phyloP scores from a whole-genome alignment of 2,888 invertebrate species.

The Sphaeridia pumilis region DNA sequence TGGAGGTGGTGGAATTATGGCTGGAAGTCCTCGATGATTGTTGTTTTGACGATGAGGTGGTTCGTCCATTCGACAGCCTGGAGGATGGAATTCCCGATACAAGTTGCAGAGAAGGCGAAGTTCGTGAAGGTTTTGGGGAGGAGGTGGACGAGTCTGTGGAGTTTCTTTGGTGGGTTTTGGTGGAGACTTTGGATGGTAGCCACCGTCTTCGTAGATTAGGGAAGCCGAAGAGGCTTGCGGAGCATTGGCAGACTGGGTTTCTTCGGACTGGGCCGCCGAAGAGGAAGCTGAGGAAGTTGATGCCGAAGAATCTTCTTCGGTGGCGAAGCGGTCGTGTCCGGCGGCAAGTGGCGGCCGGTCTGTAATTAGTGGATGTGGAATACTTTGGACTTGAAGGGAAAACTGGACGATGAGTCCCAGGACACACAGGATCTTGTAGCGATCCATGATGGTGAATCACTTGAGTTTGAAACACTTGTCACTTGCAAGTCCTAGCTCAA shows the following conservation, averaged over 20 bases:
- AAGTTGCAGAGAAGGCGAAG: constrained; percentile 29
- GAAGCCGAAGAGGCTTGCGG: neutral
- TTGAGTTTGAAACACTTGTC: no score
- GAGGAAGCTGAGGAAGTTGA: neutral
- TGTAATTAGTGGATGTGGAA: constrained; percentile 8
- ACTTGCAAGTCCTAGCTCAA: no score
- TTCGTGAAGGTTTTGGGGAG: constrained; percentile 11
- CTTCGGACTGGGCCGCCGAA: neutral
- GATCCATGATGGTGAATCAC: no score
- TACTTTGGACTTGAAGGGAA: no score
- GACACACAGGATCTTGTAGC: no score
- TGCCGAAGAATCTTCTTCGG: neutral
- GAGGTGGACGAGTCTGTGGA: constrained; percentile 15
- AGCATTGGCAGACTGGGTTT: neutral
- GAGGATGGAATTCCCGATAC: no score
- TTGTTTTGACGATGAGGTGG: no score
- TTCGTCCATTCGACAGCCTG: no score
- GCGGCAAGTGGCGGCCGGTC: constrained; percentile 1
- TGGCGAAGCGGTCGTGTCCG: neutral
- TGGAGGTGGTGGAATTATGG: neutral
- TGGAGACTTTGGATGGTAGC: neutral
- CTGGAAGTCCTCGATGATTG: no score
- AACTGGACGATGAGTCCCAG: no score
- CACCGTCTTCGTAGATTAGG: neutral
- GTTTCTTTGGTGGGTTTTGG: constrained; percentile 13